Conservation (phyloP, 2,888 invertebrate species). For the Sesia apiformis region DNA sequence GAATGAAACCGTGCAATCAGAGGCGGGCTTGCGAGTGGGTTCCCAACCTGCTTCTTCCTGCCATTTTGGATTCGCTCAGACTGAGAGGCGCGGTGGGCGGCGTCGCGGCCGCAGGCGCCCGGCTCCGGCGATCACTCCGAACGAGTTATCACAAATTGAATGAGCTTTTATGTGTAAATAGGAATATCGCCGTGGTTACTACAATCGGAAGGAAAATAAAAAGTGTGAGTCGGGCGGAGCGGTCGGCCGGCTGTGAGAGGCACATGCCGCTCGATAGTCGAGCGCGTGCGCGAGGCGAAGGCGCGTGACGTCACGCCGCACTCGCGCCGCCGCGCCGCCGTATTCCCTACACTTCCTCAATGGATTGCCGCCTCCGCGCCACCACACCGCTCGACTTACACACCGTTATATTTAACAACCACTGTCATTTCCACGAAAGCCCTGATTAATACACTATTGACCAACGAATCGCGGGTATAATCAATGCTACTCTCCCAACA, state of each 20-base stretch:
- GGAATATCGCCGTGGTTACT: constrained; percentile 35
- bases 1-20: constrained; percentile 35
- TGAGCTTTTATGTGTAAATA: constrained; percentile 32
- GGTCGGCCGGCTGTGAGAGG: constrained; percentile 56
- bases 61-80: constrained; percentile 44
- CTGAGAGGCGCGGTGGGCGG: not conserved
- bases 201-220: constrained; percentile 60
- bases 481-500: not conserved
- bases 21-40: constrained; percentile 38
- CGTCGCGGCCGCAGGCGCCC: not conserved
- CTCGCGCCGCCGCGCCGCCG: constrained; percentile 41
- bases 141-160: constrained; percentile 3
- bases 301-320: constrained; percentile 49
- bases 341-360: constrained; percentile 27
- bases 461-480: constrained; percentile 1
- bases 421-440: constrained; percentile 19
- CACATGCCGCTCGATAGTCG: constrained; percentile 70
- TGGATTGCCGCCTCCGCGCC: constrained; percentile 24
- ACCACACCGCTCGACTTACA: constrained; percentile 7
- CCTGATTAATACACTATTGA: constrained; percentile 21
- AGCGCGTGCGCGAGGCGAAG: constrained; percentile 60
- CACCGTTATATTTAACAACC: constrained; percentile 21
- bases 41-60: constrained; percentile 38
- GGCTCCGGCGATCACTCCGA: not conserved
- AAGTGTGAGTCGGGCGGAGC: constrained; percentile 55